Evolutionary conservation across 2,888 invertebrate genomes (phyloP).

Genomic region (Onthophagus sagittarius): DNA sequence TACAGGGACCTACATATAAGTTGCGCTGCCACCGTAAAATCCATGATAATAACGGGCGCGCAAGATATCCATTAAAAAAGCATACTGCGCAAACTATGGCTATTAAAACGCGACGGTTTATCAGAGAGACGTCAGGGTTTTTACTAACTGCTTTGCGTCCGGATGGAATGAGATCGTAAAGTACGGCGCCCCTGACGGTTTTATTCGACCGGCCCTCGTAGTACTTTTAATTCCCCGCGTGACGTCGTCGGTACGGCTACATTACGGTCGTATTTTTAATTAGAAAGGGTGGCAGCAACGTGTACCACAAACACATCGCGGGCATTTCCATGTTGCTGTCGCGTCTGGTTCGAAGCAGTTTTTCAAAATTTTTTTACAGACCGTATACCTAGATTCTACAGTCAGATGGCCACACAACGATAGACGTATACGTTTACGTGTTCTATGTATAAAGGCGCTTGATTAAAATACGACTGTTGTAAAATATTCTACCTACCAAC

Average conservation of each 20-base stretch:
- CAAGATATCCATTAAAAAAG: neutral
- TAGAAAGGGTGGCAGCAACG: slow-evolving; percentile 13
- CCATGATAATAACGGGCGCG: neutral
- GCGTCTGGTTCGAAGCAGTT: neutral
- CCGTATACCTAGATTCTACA: neutral
- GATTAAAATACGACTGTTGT: neutral
- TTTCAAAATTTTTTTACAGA: neutral
- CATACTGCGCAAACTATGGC: neutral
- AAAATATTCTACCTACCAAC: neutral
- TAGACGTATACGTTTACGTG: neutral
- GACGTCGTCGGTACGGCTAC: slow-evolving; percentile 18
- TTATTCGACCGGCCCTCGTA: slow-evolving; percentile 16
- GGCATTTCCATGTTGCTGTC: slow-evolving; percentile 11
- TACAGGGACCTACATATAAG: neutral
- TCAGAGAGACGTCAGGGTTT: slow-evolving; percentile 4
- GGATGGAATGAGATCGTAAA: slow-evolving; percentile 15
- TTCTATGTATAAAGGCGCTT: neutral
- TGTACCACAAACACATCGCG: neutral
- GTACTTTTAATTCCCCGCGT: slow-evolving; percentile 20
- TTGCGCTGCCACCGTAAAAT: neutral
- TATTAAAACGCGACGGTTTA: neutral
- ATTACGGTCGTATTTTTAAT: slow-evolving; percentile 20
- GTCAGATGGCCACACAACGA: neutral
- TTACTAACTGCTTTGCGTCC: slow-evolving; percentile 14
- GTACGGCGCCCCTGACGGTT: slow-evolving; percentile 17